These are phyloP conservation scores for Drosophila eohydei DNA, from an alignment of 2,888 invertebrate species.

Conservation along the genomic window DNA sequence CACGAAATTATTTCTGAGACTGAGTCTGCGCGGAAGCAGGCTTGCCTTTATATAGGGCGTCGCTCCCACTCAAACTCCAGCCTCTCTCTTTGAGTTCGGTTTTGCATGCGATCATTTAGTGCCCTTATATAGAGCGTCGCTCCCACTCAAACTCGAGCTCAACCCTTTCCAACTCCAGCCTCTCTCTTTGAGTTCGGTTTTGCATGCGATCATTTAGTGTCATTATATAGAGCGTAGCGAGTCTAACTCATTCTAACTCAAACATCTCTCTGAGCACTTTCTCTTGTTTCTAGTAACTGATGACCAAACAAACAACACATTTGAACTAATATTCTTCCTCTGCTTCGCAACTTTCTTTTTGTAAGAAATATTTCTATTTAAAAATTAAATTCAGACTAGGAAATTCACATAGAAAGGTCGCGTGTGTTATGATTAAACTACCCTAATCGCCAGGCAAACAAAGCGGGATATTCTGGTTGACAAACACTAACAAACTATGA, in stretches of 20 bases:
- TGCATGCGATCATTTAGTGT: too few relatives aligned
- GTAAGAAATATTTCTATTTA: not conserved
- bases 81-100: too few relatives aligned
- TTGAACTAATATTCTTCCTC: not conserved
- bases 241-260: not conserved
- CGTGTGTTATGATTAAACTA: slow-evolving; percentile 27
- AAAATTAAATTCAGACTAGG: not conserved
- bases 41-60: not conserved
- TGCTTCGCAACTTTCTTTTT: not conserved
- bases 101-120: too few relatives aligned
- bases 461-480: slow-evolving; percentile 41
- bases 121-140: not conserved
- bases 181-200: too few relatives aligned
- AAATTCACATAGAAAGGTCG: slow-evolving; percentile 11
- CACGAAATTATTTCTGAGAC: not conserved
- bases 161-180: not conserved
- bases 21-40: not conserved
- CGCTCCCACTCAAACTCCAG: not conserved
- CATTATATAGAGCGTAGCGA: too few relatives aligned
- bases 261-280: too few relatives aligned
- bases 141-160: not conserved
- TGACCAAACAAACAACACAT: not conserved
- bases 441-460: slow-evolving; percentile 47
- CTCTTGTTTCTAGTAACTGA: not conserved
- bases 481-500: slow-evolving; percentile 57